Conservation (phyloP, 2,113 vertebrate genomes). For the Nansenia antarctica region DNA sequence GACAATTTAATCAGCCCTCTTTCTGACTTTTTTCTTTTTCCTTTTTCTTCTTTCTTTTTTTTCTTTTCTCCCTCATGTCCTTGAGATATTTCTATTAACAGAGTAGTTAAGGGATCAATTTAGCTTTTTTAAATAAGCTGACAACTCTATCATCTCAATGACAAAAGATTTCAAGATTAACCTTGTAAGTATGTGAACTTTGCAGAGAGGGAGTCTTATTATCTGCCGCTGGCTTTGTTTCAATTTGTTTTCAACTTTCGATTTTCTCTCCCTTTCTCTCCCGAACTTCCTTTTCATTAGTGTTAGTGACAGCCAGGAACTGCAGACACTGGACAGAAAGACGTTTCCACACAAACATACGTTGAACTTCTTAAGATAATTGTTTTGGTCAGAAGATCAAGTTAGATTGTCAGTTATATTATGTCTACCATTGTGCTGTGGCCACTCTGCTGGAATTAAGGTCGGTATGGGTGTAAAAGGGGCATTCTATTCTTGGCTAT, state of each 20-base stretch:
- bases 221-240: constrained; percentile 19
- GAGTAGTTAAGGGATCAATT: constrained; percentile 75
- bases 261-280: constrained; percentile 8
- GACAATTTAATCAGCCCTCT: constrained; percentile 79
- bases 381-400: no score
- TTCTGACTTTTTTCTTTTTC: constrained; percentile 26
- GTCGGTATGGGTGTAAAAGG: no score
- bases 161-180: constrained; percentile 57
- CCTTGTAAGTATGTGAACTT: constrained; percentile 59
- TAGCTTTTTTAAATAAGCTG: constrained; percentile 59
- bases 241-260: no score
- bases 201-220: constrained; percentile 34
- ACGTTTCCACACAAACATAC: no score
- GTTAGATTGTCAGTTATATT: no score
- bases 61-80: constrained; percentile 62
- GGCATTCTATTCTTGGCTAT: no score
- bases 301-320: no score
- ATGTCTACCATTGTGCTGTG: no score
- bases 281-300: no score
- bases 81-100: constrained; percentile 78
- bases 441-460: no score
- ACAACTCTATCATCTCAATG: constrained; percentile 66
- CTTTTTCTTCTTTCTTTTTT: constrained; percentile 39
- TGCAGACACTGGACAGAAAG: no score
- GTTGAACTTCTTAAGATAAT: no score